A percentile compares a stretch with the other conserved stretches of the same genome.
These are phyloP conservation scores for Apostichopus parvimensis DNA, from an alignment of 35 echinoderm and acorn worm genomes.

Conservation along the genomic window DNA sequence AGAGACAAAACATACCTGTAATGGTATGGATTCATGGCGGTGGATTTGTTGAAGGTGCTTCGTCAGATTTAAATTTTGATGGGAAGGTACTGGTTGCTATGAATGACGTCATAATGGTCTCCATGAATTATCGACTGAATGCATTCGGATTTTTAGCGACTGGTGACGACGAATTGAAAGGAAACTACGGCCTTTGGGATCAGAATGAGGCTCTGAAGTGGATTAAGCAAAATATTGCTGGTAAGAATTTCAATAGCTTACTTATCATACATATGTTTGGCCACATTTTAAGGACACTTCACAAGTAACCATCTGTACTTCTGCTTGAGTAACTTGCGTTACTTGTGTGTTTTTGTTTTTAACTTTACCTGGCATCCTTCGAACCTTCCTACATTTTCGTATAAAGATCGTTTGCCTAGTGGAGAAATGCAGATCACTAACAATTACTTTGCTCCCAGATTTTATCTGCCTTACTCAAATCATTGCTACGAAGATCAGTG, in stretches of 20 bases:
- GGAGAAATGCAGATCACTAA: too few relatives aligned
- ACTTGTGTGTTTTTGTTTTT: too few relatives aligned
- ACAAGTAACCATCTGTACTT: too few relatives aligned
- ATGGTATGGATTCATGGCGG: slow-evolving; percentile 53
- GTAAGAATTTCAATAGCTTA: slow-evolving; percentile 7
- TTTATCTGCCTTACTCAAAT: too few relatives aligned
- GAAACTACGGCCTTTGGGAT: slow-evolving; percentile 75
- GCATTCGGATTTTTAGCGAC: slow-evolving; percentile 51
- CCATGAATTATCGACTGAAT: slow-evolving; percentile 51
- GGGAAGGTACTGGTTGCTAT: slow-evolving; percentile 31
- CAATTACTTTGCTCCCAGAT: too few relatives aligned
- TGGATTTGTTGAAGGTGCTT: slow-evolving; percentile 23
- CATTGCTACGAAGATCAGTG: too few relatives aligned
- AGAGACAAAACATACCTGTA: slow-evolving; percentile 25
- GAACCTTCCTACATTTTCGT: too few relatives aligned
- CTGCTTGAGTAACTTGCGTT: too few relatives aligned
- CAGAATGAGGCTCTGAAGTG: slow-evolving; percentile 70
- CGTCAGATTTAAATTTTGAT: slow-evolving; percentile 10
- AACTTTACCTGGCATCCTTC: too few relatives aligned
- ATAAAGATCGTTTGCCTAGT: too few relatives aligned
- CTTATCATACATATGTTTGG: too few relatives aligned
- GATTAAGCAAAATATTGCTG: slow-evolving; percentile 73
- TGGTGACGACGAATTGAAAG: slow-evolving; percentile 56
- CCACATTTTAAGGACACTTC: too few relatives aligned
- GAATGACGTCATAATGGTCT: slow-evolving; percentile 40